Evolutionary conservation across 1,140 invertebrate genomes (phyloP), one percentile per base, ranked within the genome.

Genomic region (Caenorhabditis brenneri): DNA sequence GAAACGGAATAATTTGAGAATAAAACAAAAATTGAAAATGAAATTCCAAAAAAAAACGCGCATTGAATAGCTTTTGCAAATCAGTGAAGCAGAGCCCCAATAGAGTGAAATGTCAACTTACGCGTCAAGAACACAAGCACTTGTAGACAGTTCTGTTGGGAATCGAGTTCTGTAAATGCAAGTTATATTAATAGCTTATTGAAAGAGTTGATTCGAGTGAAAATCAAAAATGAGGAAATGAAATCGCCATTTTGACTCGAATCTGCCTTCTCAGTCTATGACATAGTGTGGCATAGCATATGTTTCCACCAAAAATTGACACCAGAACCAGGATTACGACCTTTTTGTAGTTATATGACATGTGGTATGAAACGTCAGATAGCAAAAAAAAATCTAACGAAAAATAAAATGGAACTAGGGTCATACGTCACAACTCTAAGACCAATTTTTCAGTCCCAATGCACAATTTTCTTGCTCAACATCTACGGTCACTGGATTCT

Each of bases 401-500:
- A 51, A 51, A 51, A 16, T 4, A 51, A n/a, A 22, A 51, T n/a
- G 7, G 24, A 5, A 4, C 22, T n/a, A 10, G 10, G 22, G 27
- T 22, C 4, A 4, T 55, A 27, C 24, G 9, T 31, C 39, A n/a
- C 83, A n/a, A 0, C 69, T 9, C 19, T 10, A n/a, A 51, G 1
- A 33, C 22, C 58, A 29, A n/a, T 16, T 10, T 58, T 86, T 83
- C 69, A 87, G 86, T 81, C 81, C 36, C 86, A 87, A 78, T 74
- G 55, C 19, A 46, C 65, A 6, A 51, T 86, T 9, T 86, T 87
- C 85, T 19, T 86, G 19, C 85, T 87, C 7, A 86, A 87, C 74
- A 80, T 87, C 19, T 87, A 58, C 51, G 86, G 86, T 1, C 86
- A 87, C 82, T 87, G 84, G 84, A 79, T 83, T 29, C 69, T 79